Percentiles rank a stretch among this genome's conserved stretches.
These are phyloP conservation scores for Apodemia duryi DNA, from an alignment of 2,888 invertebrate species.

Conservation along the genomic window DNA sequence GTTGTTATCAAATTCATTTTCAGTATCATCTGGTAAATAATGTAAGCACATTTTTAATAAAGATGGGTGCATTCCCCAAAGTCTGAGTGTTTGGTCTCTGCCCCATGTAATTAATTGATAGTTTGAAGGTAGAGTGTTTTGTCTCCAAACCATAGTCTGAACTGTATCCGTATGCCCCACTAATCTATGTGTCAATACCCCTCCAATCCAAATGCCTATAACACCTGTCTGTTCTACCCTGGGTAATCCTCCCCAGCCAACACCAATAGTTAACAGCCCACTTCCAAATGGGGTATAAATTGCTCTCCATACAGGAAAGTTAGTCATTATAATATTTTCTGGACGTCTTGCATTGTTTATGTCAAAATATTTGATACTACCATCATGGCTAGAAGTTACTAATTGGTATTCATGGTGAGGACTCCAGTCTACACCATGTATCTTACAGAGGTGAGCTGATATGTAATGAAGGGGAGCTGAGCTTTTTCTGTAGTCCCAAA, in stretches of 20 bases:
- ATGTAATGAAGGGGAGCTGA: conserved; percentile 94
- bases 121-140: conserved; percentile 82
- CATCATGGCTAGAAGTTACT: conserved; percentile 96
- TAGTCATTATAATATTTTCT: conserved; percentile 90
- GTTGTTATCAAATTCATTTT: conserved; percentile 73
- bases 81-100: conserved; percentile 93
- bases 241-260: conserved; percentile 88
- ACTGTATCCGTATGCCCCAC: conserved; percentile 97
- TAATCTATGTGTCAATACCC: conserved; percentile 90
- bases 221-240: conserved; percentile 88
- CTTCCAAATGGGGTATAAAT: conserved; percentile 96
- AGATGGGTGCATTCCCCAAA: conserved; percentile 93
- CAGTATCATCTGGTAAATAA: conserved; percentile 82
- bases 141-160: conserved; percentile 96
- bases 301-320: conserved; percentile 95
- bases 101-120: conserved; percentile 97
- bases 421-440: conserved; percentile 97
- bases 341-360: conserved; percentile 90
- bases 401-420: conserved; percentile 90
- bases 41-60: conserved; percentile 87
- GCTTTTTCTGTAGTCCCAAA: conserved; percentile 96
- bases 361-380: conserved; percentile 96
- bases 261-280: conserved; percentile 93
- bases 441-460: conserved; percentile 92
- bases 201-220: conserved; percentile 75